Conservation (phyloP, 2,797 vertebrate genomes). For the Darevskia mixta region DNA sequence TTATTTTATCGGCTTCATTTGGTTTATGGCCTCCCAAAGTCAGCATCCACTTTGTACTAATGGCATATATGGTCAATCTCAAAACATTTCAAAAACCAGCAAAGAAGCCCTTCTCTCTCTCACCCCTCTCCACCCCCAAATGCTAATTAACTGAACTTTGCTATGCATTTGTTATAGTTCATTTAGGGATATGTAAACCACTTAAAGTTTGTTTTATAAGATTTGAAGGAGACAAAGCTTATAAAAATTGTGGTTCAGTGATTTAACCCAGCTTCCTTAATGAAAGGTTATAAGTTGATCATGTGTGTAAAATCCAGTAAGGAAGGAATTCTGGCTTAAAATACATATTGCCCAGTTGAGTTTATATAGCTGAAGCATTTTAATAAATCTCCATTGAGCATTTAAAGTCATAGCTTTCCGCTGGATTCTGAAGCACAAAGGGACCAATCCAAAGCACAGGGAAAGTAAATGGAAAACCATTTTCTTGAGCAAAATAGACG, state of each 20-base stretch:
- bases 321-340: conserved; percentile 71
- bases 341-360: conserved; percentile 72
- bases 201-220: conserved; percentile 74
- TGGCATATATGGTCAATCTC: conserved; percentile 79
- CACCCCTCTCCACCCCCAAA: conserved; percentile 23
- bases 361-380: conserved; percentile 71
- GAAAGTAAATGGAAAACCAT: conserved; percentile 39
- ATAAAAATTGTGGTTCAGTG: conserved; percentile 61
- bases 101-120: conserved; percentile 60
- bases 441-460: conserved; percentile 24
- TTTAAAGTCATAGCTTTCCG: conserved; percentile 48
- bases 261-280: conserved; percentile 66
- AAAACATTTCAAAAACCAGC: conserved; percentile 73
- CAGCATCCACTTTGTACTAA: conserved; percentile 82
- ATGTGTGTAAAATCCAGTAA: conserved; percentile 64
- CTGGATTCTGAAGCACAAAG: conserved; percentile 53
- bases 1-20: conserved; percentile 87
- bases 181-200: conserved; percentile 72
- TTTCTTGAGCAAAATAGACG: conserved; percentile 34
- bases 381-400: conserved; percentile 65
- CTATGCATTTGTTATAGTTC: conserved; percentile 67
- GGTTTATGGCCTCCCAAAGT: conserved; percentile 82
- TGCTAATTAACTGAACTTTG: conserved; percentile 71
- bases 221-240: conserved; percentile 73
- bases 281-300: conserved; percentile 64